phyloP scores from a whole-genome alignment of 2,113 vertebrate species.

The Acanthochromis polyacanthus region DNA sequence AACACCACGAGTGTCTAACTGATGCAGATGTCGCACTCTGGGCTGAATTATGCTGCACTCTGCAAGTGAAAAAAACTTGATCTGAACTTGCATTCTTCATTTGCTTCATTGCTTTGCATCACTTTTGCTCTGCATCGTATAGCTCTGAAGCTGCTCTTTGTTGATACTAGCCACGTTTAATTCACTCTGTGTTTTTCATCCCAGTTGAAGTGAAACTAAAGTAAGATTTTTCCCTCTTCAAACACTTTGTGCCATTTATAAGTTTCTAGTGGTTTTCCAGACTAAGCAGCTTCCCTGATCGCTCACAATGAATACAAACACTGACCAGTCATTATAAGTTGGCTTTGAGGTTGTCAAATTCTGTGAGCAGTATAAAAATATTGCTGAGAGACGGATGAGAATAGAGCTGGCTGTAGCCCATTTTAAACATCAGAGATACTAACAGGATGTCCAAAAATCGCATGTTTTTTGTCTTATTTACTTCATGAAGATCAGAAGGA shows the following conservation, averaged over 20 bases:
- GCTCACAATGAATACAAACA: constrained; percentile 53
- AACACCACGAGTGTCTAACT: background rate
- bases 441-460: background rate
- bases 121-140: background rate
- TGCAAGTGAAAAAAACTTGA: background rate
- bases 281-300: constrained; percentile 40
- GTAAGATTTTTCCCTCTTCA: background rate
- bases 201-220: constrained; percentile 2
- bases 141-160: constrained; percentile 14
- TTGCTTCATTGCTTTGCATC: background rate
- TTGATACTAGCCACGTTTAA: background rate
- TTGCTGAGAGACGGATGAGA: background rate
- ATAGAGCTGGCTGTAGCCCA: background rate
- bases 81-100: background rate
- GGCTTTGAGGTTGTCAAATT: constrained; percentile 10
- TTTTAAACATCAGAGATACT: constrained; percentile 12
- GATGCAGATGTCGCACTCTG: constrained; percentile 26
- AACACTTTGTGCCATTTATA: constrained; percentile 35
- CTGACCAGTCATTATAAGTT: constrained; percentile 19
- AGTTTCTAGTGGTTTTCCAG: constrained; percentile 40
- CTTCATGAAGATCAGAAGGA: background rate
- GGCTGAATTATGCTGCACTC: background rate
- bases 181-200: constrained; percentile 16
- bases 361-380: constrained; percentile 9
- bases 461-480: background rate